Evolutionary conservation across 2,113 vertebrate species (phyloP).

Genomic region (Pangasianodon gigas): DNA sequence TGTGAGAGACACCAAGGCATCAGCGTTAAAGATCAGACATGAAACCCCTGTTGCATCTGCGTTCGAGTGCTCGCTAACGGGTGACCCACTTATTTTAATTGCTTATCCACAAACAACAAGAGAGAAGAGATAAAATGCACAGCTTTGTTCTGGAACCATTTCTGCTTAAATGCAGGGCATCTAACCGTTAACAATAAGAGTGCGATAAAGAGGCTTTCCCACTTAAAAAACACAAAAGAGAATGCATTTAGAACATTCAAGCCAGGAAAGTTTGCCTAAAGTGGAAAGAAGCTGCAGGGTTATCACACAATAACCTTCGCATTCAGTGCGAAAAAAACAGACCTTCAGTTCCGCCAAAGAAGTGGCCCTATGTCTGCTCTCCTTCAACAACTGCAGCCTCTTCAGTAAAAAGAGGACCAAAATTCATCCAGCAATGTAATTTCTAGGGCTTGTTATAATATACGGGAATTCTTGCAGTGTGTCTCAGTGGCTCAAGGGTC

Average conservation of each 20-base stretch:
- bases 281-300: slow-evolving; percentile 46
- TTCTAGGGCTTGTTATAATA: background rate
- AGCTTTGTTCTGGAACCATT: slow-evolving; percentile 65
- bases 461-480: background rate
- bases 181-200: slow-evolving; percentile 67
- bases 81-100: slow-evolving; percentile 80
- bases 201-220: slow-evolving; percentile 71
- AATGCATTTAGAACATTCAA: slow-evolving; percentile 68
- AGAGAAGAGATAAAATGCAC: slow-evolving; percentile 63
- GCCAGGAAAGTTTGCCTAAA: slow-evolving; percentile 57
- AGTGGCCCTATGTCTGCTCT: background rate
- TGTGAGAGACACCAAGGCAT: slow-evolving; percentile 47
- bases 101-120: slow-evolving; percentile 73
- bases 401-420: slow-evolving; percentile 12
- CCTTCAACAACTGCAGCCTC: slow-evolving; percentile 14
- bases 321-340: slow-evolving; percentile 1
- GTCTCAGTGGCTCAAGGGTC: background rate
- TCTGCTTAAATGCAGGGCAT: slow-evolving; percentile 66
- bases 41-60: slow-evolving; percentile 55
- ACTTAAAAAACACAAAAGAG: slow-evolving; percentile 71
- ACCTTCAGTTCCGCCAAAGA: too few relatives aligned
- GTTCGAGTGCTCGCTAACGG: slow-evolving; percentile 66
- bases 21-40: slow-evolving; percentile 61
- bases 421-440: slow-evolving; percentile 1
- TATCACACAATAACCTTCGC: slow-evolving; percentile 32